Evolutionary conservation across 2,888 invertebrate species (phyloP).

Genomic region (Lycocerus yunnanus): DNA sequence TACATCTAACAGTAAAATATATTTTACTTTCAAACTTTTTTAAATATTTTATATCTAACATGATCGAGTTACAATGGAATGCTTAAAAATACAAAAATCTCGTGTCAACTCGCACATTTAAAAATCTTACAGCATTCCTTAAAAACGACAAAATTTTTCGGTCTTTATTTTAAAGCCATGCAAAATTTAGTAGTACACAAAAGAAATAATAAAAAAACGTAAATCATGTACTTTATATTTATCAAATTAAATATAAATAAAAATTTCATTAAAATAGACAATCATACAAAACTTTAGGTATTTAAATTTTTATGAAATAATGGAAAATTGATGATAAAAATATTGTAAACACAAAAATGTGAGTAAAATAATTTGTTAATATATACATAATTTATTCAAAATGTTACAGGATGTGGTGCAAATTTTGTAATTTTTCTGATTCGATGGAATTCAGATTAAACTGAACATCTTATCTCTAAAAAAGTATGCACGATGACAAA

Average conservation of each 20-base stretch:
- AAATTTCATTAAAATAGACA: neutral
- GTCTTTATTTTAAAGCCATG: neutral
- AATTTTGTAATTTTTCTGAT: slow-evolving; percentile 24
- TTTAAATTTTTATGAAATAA: neutral
- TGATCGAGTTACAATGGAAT: slow-evolving; percentile 12
- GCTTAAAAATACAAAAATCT: slow-evolving; percentile 7
- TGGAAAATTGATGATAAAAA: slow-evolving; percentile 21
- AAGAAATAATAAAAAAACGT: neutral
- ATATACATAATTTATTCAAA: slow-evolving; percentile 37
- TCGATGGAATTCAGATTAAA: slow-evolving; percentile 34
- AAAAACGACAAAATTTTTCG: neutral
- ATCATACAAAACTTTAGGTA: neutral
- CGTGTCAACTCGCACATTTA: neutral
- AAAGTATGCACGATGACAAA: slow-evolving; percentile 24
- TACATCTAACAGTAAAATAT: slow-evolving; percentile 28
- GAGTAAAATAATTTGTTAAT: slow-evolving; percentile 31
- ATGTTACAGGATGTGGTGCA: slow-evolving; percentile 34
- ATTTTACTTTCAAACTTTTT: slow-evolving; percentile 17
- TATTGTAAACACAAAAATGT: slow-evolving; percentile 11
- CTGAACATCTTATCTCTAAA: slow-evolving; percentile 22
- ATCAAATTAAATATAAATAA: neutral
- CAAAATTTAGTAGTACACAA: neutral
- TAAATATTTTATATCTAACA: slow-evolving; percentile 14
- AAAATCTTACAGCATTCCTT: slow-evolving; percentile 1
- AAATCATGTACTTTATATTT: neutral